A percentile compares a stretch with the other conserved stretches of the same genome.
Conservation (phyloP, 2,113 vertebrate species). For the Sinosuthora webbiana region DNA sequence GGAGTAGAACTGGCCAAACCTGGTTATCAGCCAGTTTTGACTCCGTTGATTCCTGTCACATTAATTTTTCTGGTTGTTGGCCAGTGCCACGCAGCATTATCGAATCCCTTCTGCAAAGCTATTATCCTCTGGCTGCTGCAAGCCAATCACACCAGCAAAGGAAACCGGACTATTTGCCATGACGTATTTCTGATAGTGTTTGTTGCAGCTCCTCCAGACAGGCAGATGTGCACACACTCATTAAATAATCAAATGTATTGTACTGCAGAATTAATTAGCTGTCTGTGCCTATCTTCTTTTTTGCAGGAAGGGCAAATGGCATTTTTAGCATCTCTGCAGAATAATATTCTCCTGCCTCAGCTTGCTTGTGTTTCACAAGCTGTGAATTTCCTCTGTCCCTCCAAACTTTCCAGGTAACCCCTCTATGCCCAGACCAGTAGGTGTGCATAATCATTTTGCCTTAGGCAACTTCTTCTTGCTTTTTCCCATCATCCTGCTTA, state of each 20-base stretch:
- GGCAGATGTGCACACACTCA: background rate
- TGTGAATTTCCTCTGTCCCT: background rate
- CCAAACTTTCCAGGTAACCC: background rate
- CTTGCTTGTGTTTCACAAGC: background rate
- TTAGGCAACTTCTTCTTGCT: background rate
- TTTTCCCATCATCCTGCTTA: background rate
- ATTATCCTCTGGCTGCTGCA: background rate
- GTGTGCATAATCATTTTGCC: background rate
- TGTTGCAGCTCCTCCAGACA: background rate
- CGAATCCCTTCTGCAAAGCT: background rate
- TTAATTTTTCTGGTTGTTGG: background rate
- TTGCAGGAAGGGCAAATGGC: background rate
- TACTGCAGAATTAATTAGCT: background rate
- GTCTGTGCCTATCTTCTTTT: background rate
- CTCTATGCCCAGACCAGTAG: background rate
- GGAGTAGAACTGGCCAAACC: background rate
- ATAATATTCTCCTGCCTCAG: background rate
- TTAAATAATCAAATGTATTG: slow-evolving; percentile 37
- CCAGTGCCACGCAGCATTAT: background rate
- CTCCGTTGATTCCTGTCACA: accelerated
- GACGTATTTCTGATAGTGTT: background rate
- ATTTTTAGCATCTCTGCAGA: background rate
- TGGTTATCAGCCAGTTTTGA: background rate
- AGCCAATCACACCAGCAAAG: background rate
- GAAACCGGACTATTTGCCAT: background rate